Percentiles rank a stretch among this genome's conserved stretches.
phyloP scores from a whole-genome alignment of 2,797 vertebrate species.

The Pangasius djambal region DNA sequence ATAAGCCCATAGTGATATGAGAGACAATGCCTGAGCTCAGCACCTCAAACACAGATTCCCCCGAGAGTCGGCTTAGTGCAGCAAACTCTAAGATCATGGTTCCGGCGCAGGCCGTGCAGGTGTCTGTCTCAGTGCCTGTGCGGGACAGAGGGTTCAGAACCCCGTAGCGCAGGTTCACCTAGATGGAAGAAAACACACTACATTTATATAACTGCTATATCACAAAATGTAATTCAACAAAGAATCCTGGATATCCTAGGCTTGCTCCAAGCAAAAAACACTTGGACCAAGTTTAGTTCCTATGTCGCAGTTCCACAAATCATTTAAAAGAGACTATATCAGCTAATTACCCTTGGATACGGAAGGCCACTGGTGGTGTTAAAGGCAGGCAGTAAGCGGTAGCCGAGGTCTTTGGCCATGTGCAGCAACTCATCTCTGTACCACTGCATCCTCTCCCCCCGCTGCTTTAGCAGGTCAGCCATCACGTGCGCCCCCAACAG shows the following conservation, averaged over 20 bases:
- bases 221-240: background rate
- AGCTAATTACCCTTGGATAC: conserved; percentile 77
- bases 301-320: background rate
- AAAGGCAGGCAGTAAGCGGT: conserved; percentile 82
- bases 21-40: background rate
- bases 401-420: conserved; percentile 83
- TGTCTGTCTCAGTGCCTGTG: conserved; percentile 82
- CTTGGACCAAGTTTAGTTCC: background rate
- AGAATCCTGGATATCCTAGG: background rate
- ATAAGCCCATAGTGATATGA: background rate
- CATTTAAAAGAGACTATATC: background rate
- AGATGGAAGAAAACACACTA: background rate
- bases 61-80: conserved; percentile 81
- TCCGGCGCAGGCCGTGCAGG: conserved; percentile 84
- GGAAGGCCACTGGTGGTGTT: conserved; percentile 87
- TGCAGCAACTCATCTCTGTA: conserved; percentile 79
- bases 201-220: background rate
- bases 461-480: conserved; percentile 76
- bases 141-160: conserved; percentile 79
- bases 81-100: conserved; percentile 86
- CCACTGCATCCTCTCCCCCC: conserved; percentile 79
- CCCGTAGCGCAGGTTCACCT: conserved; percentile 83
- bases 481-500: conserved; percentile 82
- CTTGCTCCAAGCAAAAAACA: background rate
- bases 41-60: conserved; percentile 82